phyloP scores from a whole-genome alignment of 2,888 invertebrate genomes.

The Cheilosia pagana region DNA sequence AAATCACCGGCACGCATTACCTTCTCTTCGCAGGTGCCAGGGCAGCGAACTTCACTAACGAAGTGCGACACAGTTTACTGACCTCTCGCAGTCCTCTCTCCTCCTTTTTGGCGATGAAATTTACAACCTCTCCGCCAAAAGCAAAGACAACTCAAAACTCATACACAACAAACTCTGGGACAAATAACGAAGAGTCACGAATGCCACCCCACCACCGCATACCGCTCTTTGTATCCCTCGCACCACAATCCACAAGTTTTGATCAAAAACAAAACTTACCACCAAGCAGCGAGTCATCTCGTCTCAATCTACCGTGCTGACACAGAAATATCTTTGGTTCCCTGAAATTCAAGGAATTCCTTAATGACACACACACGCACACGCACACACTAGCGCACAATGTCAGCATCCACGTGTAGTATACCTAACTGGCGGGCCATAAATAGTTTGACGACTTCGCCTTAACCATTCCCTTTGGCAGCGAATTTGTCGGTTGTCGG shows the following conservation, averaged over 20 bases:
- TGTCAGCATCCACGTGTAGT: neutral
- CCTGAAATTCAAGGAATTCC: slow-evolving; percentile 9
- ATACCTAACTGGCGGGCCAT: neutral
- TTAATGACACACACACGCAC: slow-evolving; percentile 9
- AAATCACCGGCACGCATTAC: neutral
- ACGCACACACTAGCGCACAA: neutral
- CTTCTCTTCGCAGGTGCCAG: neutral
- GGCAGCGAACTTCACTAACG: neutral
- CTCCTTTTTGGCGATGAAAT: slow-evolving; percentile 8
- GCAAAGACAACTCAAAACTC: neutral
- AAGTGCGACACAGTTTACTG: slow-evolving; percentile 1
- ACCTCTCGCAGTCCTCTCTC: neutral
- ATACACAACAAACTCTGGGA: neutral
- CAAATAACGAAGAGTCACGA: neutral
- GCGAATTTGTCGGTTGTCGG: neutral
- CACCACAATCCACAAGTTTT: too few relatives aligned
- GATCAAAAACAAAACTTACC: neutral
- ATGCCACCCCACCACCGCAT: neutral
- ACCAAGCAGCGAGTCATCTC: slow-evolving; percentile 1
- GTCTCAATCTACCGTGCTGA: neutral
- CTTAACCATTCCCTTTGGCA: neutral
- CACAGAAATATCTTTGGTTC: slow-evolving; percentile 10
- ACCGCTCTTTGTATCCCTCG: neutral
- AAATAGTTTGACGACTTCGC: slow-evolving; percentile 8
- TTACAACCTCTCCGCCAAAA: neutral